Percentiles rank a stretch among this genome's conserved stretches.
phyloP scores from a whole-genome alignment of 2,888 invertebrate species.

The Euplexia lucipara region DNA sequence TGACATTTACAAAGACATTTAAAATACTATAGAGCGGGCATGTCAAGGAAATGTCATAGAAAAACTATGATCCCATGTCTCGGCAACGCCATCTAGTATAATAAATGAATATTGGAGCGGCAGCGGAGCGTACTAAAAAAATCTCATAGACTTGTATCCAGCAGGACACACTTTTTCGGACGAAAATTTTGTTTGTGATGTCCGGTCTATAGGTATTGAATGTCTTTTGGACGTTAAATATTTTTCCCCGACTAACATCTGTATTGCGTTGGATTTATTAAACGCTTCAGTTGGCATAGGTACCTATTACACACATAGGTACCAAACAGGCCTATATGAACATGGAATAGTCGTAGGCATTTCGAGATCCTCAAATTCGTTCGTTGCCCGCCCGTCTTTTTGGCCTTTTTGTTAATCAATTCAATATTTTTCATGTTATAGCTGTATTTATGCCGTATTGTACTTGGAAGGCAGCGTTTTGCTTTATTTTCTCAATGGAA shows the following conservation, averaged over 20 bases:
- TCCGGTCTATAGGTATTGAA: no score
- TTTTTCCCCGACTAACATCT: not conserved
- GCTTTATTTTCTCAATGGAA: slow-evolving; percentile 55
- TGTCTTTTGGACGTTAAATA: no score
- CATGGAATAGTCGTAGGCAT: slow-evolving; percentile 36
- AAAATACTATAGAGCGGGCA: no score
- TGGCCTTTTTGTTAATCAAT: slow-evolving; percentile 59
- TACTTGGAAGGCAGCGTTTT: slow-evolving; percentile 45
- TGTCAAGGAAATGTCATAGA: no score
- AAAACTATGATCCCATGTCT: no score
- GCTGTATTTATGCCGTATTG: slow-evolving; percentile 56
- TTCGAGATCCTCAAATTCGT: slow-evolving; percentile 44
- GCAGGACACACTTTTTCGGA: no score
- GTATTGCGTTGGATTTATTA: not conserved
- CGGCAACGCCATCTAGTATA: no score
- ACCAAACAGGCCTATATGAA: slow-evolving; percentile 15
- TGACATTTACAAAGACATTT: not conserved
- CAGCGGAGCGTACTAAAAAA: no score
- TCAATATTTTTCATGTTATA: slow-evolving; percentile 62
- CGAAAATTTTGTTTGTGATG: no score
- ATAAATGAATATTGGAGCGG: no score
- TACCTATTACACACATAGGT: slow-evolving; percentile 12
- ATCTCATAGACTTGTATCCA: no score
- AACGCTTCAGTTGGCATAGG: slow-evolving; percentile 9
- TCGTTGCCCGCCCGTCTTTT: slow-evolving; percentile 41